Base-by-base conservation (phyloP, 2,113 vertebrate genomes). In the Gobio gobio region DNA sequence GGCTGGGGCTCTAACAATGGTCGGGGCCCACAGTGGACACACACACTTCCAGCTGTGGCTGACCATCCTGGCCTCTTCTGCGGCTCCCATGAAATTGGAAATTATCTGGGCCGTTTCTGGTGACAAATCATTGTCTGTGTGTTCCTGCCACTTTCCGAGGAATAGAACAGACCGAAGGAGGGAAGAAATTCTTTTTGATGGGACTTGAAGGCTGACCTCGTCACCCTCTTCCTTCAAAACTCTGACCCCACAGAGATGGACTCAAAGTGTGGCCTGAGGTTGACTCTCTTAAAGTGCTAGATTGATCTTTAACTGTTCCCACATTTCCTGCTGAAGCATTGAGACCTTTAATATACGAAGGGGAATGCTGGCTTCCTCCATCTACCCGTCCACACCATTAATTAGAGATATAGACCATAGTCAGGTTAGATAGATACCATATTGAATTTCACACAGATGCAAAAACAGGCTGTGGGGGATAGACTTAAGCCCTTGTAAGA, bases 31-130 rank as follows among this genome's bases (percentile, higher is more conserved):
- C 36, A 78, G 85, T 76, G 81, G 86, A 87, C 85, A 86, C 85
- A 85, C 83, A 89, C 76, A 74, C 83, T 43, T 86, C 51, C 72
- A 79, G 64, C 61, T 88, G 86, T 75, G 64, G 80, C 63, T 79
- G 74, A 75, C 80, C 81, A 70, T 82, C 83, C 54, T 56, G 70
- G 86, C 83, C 89, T 87, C 54, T 54, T 73, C 77, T 58, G 77
- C 29, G 81, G 77, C 87, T 91, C 80, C 87, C 90, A 91, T 91
- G 89, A 90, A 91, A 91, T 91, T 90, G 85, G 81, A 88, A 90
- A 91, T 91, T 88, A 89, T 85, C 45, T 80, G 83, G 87, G 81
- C 78, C 59, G 68, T 85, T 83, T 87, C 85, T 89, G 78, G 85
- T 86, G 87, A 91, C 90, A 91, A 89, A 84, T 87, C 86, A 76